A percentile compares a stretch with the other conserved stretches of the same genome.
Conservation (phyloP, 2,888 invertebrate species). For the Caenorhabditis sp. region DNA sequence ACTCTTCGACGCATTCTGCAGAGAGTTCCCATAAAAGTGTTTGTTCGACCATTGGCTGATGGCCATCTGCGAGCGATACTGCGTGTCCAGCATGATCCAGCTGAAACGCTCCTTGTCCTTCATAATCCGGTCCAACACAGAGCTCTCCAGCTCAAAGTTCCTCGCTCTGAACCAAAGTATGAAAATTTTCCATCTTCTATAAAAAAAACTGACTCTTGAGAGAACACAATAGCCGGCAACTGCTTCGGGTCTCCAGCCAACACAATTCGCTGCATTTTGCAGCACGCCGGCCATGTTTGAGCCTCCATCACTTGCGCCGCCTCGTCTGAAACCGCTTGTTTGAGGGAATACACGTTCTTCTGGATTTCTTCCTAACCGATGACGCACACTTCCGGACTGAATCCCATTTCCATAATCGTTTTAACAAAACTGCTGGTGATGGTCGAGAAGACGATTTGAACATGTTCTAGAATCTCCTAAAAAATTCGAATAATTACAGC, state of each 20-base stretch:
- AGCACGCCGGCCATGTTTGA: not conserved
- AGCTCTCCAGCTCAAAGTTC: not conserved
- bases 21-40: slow-evolving; percentile 4
- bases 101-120: not conserved
- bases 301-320: slow-evolving; percentile 8
- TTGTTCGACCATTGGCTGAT: slow-evolving; percentile 1
- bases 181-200: no score
- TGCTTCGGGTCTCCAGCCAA: slow-evolving; percentile 20
- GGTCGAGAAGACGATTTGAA: no score
- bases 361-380: not conserved
- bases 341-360: no score
- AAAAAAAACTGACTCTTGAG: slow-evolving; percentile 5
- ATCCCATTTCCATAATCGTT: not conserved
- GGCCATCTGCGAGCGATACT: not conserved
- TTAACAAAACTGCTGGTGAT: no score
- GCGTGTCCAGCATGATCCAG: slow-evolving; percentile 1
- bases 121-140: not conserved
- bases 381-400: not conserved
- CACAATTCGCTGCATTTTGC: not conserved
- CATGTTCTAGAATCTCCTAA: no score
- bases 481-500: no score
- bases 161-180: slow-evolving; percentile 13
- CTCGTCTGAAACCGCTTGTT: not conserved
- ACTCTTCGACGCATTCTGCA: no score
- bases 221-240: not conserved